Percentiles rank a stretch among this genome's conserved stretches.
Evolutionary conservation across 2,797 vertebrate genomes (phyloP).

Genomic region (Epinephelus malabaricus): DNA sequence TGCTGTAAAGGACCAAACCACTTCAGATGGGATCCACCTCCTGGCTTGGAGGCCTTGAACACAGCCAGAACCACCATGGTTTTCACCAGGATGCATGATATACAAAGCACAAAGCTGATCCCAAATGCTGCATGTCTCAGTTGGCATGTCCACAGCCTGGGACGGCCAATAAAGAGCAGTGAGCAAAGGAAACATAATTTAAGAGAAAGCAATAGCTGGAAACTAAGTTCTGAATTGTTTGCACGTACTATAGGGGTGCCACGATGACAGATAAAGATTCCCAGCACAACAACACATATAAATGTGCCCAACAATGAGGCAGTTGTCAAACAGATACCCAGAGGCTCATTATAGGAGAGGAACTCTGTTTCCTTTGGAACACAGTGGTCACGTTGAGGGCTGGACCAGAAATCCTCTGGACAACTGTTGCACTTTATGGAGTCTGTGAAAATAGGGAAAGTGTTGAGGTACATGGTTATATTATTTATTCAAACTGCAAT

Average conservation of each 20-base stretch:
- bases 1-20: too few species aligned
- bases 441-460: too few species aligned
- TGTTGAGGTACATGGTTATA: too few species aligned
- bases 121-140: slow-evolving; percentile 67
- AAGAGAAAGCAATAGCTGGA: slow-evolving; percentile 70
- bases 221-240: slow-evolving; percentile 81
- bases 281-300: slow-evolving; percentile 60
- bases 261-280: slow-evolving; percentile 65
- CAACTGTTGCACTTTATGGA: too few species aligned
- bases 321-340: slow-evolving; percentile 66
- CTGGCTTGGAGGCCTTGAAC: too few species aligned
- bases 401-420: too few species aligned
- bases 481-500: too few species aligned
- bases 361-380: too few species aligned
- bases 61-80: neutral
- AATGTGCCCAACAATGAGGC: slow-evolving; percentile 63
- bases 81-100: slow-evolving; percentile 66
- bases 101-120: slow-evolving; percentile 71
- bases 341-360: slow-evolving; percentile 55
- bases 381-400: too few species aligned
- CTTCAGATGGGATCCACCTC: slow-evolving; percentile 49
- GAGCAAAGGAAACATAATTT: slow-evolving; percentile 77
- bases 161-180: slow-evolving; percentile 71
- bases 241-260: slow-evolving; percentile 75
- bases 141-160: slow-evolving; percentile 63